Conservation (phyloP, 2,888 invertebrate genomes). For the Diloba caeruleocephala region DNA sequence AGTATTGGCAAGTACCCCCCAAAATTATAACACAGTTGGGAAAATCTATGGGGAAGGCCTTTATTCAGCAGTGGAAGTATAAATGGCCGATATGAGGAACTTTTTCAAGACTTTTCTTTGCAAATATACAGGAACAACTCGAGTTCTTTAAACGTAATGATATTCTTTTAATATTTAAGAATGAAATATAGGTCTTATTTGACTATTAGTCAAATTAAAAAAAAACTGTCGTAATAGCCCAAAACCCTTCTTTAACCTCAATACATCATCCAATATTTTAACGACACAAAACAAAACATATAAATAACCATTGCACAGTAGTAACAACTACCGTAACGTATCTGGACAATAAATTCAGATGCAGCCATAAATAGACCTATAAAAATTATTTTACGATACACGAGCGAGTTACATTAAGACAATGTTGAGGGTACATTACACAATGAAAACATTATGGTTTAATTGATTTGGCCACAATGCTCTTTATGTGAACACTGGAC, state of each 20-base stretch:
- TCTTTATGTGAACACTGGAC: conserved; percentile 64
- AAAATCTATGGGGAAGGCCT: too few species aligned
- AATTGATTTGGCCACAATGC: conserved; percentile 87
- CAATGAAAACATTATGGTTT: conserved; percentile 87
- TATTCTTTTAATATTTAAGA: too few species aligned
- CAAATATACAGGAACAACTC: too few species aligned
- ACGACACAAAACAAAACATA: conserved; percentile 70
- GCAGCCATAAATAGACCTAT: conserved; percentile 85
- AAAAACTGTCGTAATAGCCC: conserved; percentile 18
- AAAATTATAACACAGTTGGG: too few species aligned
- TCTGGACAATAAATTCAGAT: conserved; percentile 83
- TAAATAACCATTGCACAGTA: conserved; percentile 68
- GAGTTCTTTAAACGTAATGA: too few species aligned
- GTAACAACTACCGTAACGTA: conserved; percentile 83
- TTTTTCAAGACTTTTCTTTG: too few species aligned
- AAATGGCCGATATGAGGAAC: too few species aligned
- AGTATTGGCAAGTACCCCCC: too few species aligned
- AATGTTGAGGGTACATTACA: conserved; percentile 83
- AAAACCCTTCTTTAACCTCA: conserved; percentile 12
- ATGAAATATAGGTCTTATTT: too few species aligned
- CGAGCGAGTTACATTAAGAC: conserved; percentile 86
- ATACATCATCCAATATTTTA: conserved; percentile 51
- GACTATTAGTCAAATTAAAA: too few species aligned
- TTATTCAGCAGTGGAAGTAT: too few species aligned
- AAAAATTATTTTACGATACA: conserved; percentile 86